A percentile compares a stretch with the other conserved stretches of the same genome.
Conservation (phyloP, 2,113 vertebrate genomes). For the Limanda limanda region DNA sequence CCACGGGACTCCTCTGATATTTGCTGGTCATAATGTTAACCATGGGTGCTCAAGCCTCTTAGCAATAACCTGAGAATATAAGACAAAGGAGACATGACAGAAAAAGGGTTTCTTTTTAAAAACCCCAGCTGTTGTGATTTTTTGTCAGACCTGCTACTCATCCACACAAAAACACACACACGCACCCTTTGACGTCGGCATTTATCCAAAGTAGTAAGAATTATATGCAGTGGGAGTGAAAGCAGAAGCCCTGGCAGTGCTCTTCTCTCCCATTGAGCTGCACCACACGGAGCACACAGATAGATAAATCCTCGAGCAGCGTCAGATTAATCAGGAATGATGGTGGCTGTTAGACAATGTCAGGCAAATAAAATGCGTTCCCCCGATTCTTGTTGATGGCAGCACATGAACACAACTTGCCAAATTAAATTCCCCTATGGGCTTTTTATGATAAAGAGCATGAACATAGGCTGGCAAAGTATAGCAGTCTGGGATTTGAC, state of each 20-base stretch:
- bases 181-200: constrained; percentile 56
- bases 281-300: constrained; percentile 61
- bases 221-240: constrained; percentile 61
- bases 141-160: constrained; percentile 37
- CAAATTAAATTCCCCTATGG: constrained; percentile 52
- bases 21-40: constrained; percentile 41
- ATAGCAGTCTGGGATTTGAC: constrained; percentile 44
- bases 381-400: constrained; percentile 49
- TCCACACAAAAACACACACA: constrained; percentile 26
- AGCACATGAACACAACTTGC: constrained; percentile 44
- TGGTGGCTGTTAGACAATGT: constrained; percentile 63
- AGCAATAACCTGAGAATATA: constrained; percentile 16
- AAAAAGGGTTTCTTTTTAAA: constrained; percentile 46
- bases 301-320: constrained; percentile 58
- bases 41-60: constrained; percentile 8
- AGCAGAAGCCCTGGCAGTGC: constrained; percentile 53
- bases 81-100: constrained; percentile 14
- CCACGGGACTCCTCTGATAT: constrained; percentile 53
- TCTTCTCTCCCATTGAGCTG: constrained; percentile 54
- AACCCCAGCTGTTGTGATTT: constrained; percentile 53
- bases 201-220: constrained; percentile 64
- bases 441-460: constrained; percentile 57
- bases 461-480: constrained; percentile 49
- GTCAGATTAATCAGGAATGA: constrained; percentile 61
- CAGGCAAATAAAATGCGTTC: constrained; percentile 57